These are phyloP conservation scores for Diogma glabrata DNA, from an alignment of 2,888 invertebrate genomes.

Conservation along the genomic window DNA sequence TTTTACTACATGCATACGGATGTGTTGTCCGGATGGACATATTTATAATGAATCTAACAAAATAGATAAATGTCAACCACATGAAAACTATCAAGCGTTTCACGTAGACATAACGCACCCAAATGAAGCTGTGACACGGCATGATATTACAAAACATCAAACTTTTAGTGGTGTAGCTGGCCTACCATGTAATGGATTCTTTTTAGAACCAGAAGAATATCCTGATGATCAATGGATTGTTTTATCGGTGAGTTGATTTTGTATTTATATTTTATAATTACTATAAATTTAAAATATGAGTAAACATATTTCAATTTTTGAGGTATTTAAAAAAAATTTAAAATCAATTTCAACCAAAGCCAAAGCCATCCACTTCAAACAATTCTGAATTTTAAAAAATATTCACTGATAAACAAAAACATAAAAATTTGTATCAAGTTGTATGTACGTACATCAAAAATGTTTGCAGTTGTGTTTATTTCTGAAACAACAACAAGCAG, in stretches of 20 bases:
- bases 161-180: slow-evolving; percentile 17
- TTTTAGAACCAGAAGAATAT: slow-evolving; percentile 16
- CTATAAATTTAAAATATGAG: too few species aligned
- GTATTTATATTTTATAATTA: too few species aligned
- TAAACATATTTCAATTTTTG: too few species aligned
- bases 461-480: too few species aligned
- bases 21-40: slow-evolving; percentile 30
- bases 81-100: background rate
- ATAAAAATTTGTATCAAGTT: too few species aligned
- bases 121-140: background rate
- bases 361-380: too few species aligned
- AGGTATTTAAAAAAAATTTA: too few species aligned
- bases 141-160: background rate
- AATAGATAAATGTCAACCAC: background rate
- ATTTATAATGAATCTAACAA: background rate
- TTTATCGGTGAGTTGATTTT: slow-evolving; percentile 2
- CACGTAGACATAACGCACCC: slow-evolving; percentile 3
- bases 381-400: too few species aligned
- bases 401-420: too few species aligned
- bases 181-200: slow-evolving; percentile 17
- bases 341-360: too few species aligned
- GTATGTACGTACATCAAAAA: too few species aligned
- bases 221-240: background rate
- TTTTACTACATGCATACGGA: slow-evolving; percentile 31
- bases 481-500: too few species aligned